Base-by-base conservation (phyloP, 2,888 invertebrate genomes). In the Acrobasis suavella region DNA sequence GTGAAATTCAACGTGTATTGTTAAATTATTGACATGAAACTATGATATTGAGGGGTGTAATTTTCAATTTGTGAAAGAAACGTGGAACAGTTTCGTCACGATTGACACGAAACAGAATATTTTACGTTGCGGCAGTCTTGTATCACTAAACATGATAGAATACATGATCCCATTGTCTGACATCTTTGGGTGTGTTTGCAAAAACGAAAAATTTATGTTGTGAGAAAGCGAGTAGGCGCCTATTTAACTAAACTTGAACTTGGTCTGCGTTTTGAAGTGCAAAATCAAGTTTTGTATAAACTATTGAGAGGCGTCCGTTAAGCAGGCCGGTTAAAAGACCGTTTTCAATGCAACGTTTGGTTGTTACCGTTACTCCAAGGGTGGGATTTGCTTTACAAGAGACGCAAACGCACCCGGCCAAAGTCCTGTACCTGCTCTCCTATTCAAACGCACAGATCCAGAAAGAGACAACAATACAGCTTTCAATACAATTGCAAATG, bases 361-460 rank as follows among this genome's bases (percentile, higher is more conserved):
- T 68, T 72, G 78, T 77, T 80, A 85, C 85, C 83, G 85, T 87
- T 86, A 84, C 72, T 73, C 70, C 50, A 67, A 78, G 88, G 86
- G 81, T 75, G 79, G 71, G 78, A 79, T 82, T 79, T 77, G 67
- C 67, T 80, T 73, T 79, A 72, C 80, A 82, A 75, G 69, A 76
- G 75, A 74, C 77, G 77, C 77, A 73, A 59, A 70, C 73, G 75
- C 79, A 81, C 74, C 80, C 80, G 80, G 74, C 75, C 67, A 68
- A 71, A 70, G 70, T 71, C 71, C 64, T 51, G 71, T 78, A 77
- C 78, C 76, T 77, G 77, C 55, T 71, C 65, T 65, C 37, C 62
- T 63, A 58, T 62, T 50, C 62, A 62, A 54, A 55, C 22, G 1
- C 16, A 56, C 17, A 17, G 51, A 22, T 38, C 51, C 17, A 55